Evolutionary conservation across 2,113 vertebrate species (phyloP), one percentile per base, ranked within the genome.

Genomic region (Psophia crepitans): DNA sequence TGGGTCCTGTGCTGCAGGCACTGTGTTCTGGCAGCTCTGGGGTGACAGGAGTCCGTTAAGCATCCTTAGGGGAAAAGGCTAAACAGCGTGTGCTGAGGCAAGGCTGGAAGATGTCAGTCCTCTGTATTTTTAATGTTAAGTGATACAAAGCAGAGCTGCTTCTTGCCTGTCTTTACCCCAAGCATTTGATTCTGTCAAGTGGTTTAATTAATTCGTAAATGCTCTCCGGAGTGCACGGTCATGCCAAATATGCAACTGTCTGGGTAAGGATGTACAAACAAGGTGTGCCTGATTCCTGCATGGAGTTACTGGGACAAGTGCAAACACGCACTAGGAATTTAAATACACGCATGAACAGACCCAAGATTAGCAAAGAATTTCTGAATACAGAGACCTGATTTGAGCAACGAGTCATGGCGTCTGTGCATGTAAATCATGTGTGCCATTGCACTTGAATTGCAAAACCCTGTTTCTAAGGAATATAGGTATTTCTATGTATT

Each of bases 231-330:
- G 76, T 49, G 35, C 56, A 32, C 21, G 18, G 35, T 20, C 14
- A 0, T 84, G 85, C 79, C 88, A 93, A 71, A 66, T 41, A 64
- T 76, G 93, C 90, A 87, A 12, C 68, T 78, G 86, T 66, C 92
- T 96, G 89, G 83, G 61, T 56, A 39, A n/a, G 58, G 73, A 60
- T 37, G 80, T 84, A 48, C 73, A 87, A 93, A 90, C 92, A 93
- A 95, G 90, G 95, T 89, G 96, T 93, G 94, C 90, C 96, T 49
- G 79, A 68, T 93, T 81, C 94, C 92, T 95, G 90, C 92, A 44
- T 71, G 58, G 27, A 35, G 56, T 56, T 81, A 87, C 76, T 2
- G 0, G 41, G 22, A 46, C 92, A 78, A 94, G 96, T 86, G 85
- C 46, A 78, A 74, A 86, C 93, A 88, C 0, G 90, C 65, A 9